Evolutionary conservation across 1,140 invertebrate genomes (phyloP).

Genomic region (Pentalonia nigronervosa): DNA sequence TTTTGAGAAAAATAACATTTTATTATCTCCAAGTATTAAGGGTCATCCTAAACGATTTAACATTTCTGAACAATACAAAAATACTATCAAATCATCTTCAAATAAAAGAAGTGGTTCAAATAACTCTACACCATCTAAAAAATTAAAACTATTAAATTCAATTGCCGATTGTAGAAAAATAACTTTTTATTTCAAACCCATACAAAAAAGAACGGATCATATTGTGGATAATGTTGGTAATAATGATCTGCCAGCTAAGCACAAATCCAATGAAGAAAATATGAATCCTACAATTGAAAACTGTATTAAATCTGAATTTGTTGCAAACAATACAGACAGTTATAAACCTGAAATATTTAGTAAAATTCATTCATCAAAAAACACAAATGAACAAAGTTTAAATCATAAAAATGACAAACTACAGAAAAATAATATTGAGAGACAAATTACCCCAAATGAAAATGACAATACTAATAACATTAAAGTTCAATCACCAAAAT

Average conservation of each 20-base stretch:
- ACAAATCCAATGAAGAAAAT: neutral
- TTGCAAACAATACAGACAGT: too few species aligned
- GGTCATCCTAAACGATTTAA: conserved; percentile 34
- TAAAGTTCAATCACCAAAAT: neutral
- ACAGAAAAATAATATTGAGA: neutral
- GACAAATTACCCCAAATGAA: neutral
- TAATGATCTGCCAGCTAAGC: neutral
- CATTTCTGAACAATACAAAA: neutral
- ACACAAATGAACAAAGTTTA: too few species aligned
- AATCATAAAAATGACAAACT: too few species aligned
- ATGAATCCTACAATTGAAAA: neutral
- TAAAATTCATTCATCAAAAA: too few species aligned
- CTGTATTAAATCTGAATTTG: neutral
- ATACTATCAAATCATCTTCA: neutral
- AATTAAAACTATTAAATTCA: neutral
- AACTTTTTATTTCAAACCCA: conserved; percentile 14
- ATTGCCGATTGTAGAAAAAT: neutral
- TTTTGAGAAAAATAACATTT: conserved; percentile 4
- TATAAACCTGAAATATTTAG: too few species aligned
- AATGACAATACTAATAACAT: conserved; percentile 12
- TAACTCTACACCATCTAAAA: conserved; percentile 32
- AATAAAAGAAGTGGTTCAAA: conserved; percentile 11
- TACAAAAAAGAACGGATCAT: neutral
- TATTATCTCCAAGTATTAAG: conserved; percentile 34
- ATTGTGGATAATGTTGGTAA: neutral